These are phyloP conservation scores for Pseudolycoriella hygida DNA, from an alignment of 2,888 invertebrate species.

Conservation along the genomic window DNA sequence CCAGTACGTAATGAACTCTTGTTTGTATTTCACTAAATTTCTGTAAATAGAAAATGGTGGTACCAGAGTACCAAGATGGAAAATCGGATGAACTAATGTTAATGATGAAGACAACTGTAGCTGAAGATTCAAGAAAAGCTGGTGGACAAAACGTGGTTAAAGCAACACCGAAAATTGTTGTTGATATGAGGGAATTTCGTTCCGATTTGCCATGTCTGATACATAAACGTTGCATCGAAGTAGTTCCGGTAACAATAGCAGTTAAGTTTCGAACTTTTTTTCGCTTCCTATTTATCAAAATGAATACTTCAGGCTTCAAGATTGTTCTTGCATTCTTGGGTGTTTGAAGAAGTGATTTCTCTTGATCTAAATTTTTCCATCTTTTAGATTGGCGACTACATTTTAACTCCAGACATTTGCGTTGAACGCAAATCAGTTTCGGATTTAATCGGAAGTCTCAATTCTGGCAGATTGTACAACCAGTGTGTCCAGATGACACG, in stretches of 20 bases:
- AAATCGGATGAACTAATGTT: slow-evolving; percentile 45
- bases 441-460: slow-evolving; percentile 88
- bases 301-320: too few species aligned
- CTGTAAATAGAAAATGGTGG: slow-evolving; percentile 52
- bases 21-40: too few species aligned
- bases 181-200: slow-evolving; percentile 96
- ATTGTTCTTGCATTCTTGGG: too few species aligned
- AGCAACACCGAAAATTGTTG: slow-evolving; percentile 44
- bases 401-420: slow-evolving; percentile 89
- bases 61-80: slow-evolving; percentile 77
- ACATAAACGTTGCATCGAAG: slow-evolving; percentile 81
- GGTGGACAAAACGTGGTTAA: slow-evolving; percentile 25
- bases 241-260: slow-evolving; percentile 73
- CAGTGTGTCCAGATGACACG: slow-evolving; percentile 91
- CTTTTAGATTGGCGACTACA: slow-evolving; percentile 85
- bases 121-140: slow-evolving; percentile 45
- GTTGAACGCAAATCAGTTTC: slow-evolving; percentile 93
- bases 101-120: slow-evolving; percentile 21
- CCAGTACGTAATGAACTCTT: too few species aligned
- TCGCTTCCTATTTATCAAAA: too few species aligned
- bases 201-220: slow-evolving; percentile 89
- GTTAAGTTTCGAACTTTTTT: slow-evolving; percentile 22
- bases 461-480: slow-evolving; percentile 85
- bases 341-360: background rate
- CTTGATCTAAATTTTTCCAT: slow-evolving; percentile 8